phyloP scores from a whole-genome alignment of 30 jellyfish, hydroid and myxozoan genomes.

The Mastigias papua region DNA sequence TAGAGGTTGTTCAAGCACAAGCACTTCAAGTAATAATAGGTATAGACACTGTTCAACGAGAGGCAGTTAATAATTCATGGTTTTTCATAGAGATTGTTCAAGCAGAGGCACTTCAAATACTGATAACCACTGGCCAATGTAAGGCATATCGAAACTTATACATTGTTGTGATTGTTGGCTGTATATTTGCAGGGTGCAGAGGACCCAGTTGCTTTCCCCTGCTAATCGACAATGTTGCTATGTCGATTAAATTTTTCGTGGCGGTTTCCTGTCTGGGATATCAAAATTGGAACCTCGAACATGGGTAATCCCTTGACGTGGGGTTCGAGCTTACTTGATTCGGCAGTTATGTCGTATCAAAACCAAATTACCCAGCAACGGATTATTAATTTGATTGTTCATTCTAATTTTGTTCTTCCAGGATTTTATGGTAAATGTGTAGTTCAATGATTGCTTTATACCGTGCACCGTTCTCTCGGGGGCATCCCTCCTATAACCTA shows the following conservation, averaged over 20 bases:
- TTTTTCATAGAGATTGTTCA: neutral
- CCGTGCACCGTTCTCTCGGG: neutral
- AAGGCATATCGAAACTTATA: neutral
- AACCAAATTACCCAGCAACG: conserved; percentile 16
- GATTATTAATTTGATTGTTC: neutral
- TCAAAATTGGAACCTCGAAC: conserved; percentile 3
- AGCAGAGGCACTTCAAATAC: too few relatives aligned
- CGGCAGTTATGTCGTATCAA: conserved; percentile 1
- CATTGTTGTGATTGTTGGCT: neutral
- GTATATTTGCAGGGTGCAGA: too few relatives aligned
- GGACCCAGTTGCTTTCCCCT: conserved; percentile 17
- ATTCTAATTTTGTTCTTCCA: neutral
- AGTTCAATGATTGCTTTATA: neutral
- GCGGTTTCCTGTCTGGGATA: neutral
- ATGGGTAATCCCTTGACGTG: conserved; percentile 22
- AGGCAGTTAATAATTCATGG: neutral
- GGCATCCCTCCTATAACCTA: neutral
- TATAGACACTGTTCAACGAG: too few relatives aligned
- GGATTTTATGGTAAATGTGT: neutral
- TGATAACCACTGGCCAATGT: neutral
- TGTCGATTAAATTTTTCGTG: neutral
- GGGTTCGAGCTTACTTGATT: conserved; percentile 10
- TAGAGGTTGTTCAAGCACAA: too few relatives aligned
- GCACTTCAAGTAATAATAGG: too few relatives aligned
- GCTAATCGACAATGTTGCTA: conserved; percentile 17